A percentile compares a stretch with the other conserved stretches of the same genome.
These are phyloP conservation scores for Benitochromis conjunctus DNA, from an alignment of 2,113 vertebrate genomes.

Conservation along the genomic window DNA sequence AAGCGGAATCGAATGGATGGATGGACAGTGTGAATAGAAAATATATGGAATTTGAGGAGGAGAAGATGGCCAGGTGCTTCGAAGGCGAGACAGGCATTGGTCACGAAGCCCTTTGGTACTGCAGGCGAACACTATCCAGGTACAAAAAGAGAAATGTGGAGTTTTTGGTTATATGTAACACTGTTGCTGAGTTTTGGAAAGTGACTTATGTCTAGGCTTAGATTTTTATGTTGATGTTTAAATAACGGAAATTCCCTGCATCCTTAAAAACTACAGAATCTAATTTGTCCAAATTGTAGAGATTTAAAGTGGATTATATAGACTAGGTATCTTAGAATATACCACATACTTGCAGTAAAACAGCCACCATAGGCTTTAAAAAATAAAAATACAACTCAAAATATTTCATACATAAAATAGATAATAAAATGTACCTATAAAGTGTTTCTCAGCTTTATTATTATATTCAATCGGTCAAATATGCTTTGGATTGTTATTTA, in stretches of 20 bases:
- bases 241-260: neutral
- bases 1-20: no score
- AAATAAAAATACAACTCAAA: neutral
- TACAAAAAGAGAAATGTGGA: neutral
- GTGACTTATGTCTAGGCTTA: neutral
- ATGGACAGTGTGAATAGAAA: no score
- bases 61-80: no score
- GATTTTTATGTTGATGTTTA: neutral
- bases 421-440: neutral
- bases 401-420: neutral
- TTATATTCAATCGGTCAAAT: neutral
- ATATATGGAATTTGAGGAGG: no score
- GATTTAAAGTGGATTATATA: neutral
- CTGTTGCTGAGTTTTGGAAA: neutral
- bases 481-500: neutral
- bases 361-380: neutral
- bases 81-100: neutral
- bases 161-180: neutral
- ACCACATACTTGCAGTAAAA: neutral
- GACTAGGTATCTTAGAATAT: neutral
- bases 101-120: neutral
- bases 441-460: no score
- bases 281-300: neutral
- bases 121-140: neutral
- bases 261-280: neutral